Evolutionary conservation across 2,113 vertebrate genomes (phyloP), one percentile per base, ranked within the genome.

Genomic region (Grammomys surdaster): DNA sequence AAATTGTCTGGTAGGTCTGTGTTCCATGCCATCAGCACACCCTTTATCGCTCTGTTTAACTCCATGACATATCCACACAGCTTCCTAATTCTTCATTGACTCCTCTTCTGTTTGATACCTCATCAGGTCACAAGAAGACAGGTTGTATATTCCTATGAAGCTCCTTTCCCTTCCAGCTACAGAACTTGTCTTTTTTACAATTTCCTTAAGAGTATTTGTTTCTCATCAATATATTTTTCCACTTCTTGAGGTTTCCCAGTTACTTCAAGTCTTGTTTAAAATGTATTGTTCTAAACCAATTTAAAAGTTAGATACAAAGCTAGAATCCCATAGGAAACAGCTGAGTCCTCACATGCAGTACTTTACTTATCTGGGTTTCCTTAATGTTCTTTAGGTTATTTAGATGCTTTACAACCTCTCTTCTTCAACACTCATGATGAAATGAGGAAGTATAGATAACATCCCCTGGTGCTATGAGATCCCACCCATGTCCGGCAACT

Each of bases 241-340:
- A 72, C 40, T 89, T 94, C n/a, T 77, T 78, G 73, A 93, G 17
- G 76, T 33, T 92, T 92, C 58, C 8, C 36, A 20, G 26, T 72
- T 76, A 78, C 76, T 46, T 54, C 75, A 77, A 72, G 69, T 72
- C 26, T 1, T 48, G 14, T 43, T 85, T 85, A 58, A 93, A 43
- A 1, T 58, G 6, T 31, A 77, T 0, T 82, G 0, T 24, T 31
- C 17, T 70, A 33, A 40, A 90, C 14, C 3, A 46, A 58, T 20
- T 7, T n/a, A 77, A 48, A 76, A 87, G 87, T 78, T 78, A 5
- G 9, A 88, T 28, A 4, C 28, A 19, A 56, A 70, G 1, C 6
- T 73, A 10, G 17, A 92, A 78, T 72, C 10, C 56, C 0, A 4
- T 5, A 72, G 51, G 26, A 63, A 87, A 90, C 14, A 40, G 2